These are phyloP conservation scores for Trogon melanurus DNA, from an alignment of 2,113 vertebrate genomes.

Conservation along the genomic window DNA sequence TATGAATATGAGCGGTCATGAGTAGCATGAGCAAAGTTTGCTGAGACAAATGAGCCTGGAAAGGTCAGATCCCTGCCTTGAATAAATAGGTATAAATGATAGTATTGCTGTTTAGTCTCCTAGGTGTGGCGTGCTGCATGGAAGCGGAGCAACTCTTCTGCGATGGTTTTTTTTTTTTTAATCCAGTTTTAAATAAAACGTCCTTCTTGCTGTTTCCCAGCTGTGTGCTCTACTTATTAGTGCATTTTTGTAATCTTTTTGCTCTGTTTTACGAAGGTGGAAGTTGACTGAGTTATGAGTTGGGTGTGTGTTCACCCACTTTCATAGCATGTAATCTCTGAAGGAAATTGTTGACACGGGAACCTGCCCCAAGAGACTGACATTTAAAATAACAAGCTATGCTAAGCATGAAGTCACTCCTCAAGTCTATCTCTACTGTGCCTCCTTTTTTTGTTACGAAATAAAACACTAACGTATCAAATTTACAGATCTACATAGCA, in stretches of 20 bases:
- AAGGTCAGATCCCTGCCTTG: slow-evolving; percentile 52
- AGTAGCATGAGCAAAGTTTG: slow-evolving; percentile 38
- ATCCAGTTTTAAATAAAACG: neutral
- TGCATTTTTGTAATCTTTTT: neutral
- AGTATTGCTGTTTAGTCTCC: neutral
- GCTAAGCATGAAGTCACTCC: neutral
- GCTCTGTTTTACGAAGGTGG: neutral
- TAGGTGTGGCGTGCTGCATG: neutral
- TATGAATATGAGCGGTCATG: slow-evolving; percentile 26
- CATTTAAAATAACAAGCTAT: neutral
- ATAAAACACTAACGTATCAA: neutral
- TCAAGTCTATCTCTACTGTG: neutral
- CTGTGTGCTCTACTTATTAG: neutral
- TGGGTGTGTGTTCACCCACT: neutral
- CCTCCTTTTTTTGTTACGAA: neutral
- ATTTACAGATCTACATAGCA: neutral
- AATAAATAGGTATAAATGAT: slow-evolving; percentile 28
- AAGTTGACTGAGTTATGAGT: neutral
- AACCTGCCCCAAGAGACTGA: neutral
- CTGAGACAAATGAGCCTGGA: slow-evolving; percentile 18
- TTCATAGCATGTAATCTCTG: neutral
- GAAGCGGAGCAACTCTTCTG: neutral
- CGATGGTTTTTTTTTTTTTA: accelerated
- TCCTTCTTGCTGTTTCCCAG: neutral
- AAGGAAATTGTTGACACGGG: neutral